phyloP scores from a whole-genome alignment of 2,888 invertebrate species.

The Agrochola macilenta region DNA sequence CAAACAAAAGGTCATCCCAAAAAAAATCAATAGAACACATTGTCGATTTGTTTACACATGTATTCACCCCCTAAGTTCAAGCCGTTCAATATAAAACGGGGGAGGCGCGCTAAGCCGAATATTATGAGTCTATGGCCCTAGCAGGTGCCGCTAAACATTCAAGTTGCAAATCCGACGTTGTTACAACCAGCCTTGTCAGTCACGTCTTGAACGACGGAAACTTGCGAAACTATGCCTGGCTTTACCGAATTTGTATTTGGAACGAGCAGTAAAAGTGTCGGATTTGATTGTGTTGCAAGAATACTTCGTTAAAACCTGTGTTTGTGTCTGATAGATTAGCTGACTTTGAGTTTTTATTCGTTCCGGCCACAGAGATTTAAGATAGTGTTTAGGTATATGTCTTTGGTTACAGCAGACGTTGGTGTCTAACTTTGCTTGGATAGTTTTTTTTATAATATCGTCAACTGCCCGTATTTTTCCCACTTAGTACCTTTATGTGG shows the following conservation, averaged over 20 bases:
- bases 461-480: no score
- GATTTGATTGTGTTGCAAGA: conserved; percentile 14
- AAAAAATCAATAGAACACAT: conserved; percentile 64
- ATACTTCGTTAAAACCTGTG: not conserved
- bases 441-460: no score
- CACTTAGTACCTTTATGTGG: no score
- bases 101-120: conserved; percentile 89
- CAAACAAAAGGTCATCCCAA: conserved; percentile 60
- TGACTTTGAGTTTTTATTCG: not conserved
- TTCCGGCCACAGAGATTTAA: not conserved
- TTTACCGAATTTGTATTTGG: conserved; percentile 55
- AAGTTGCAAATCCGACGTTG: conserved; percentile 74
- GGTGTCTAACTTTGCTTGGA: no score
- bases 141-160: conserved; percentile 89
- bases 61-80: conserved; percentile 69
- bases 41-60: conserved; percentile 72
- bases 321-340: not conserved
- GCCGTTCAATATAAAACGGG: conserved; percentile 71
- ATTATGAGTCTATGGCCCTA: conserved; percentile 89
- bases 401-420: not conserved
- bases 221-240: conserved; percentile 62
- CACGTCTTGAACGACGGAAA: conserved; percentile 73
- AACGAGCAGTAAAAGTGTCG: conserved; percentile 35
- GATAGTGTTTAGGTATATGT: not conserved
- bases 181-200: conserved; percentile 74